Evolutionary conservation across 2,113 vertebrate species (phyloP), one percentile per base, ranked within the genome.

Genomic region (Cinclus cinclus): DNA sequence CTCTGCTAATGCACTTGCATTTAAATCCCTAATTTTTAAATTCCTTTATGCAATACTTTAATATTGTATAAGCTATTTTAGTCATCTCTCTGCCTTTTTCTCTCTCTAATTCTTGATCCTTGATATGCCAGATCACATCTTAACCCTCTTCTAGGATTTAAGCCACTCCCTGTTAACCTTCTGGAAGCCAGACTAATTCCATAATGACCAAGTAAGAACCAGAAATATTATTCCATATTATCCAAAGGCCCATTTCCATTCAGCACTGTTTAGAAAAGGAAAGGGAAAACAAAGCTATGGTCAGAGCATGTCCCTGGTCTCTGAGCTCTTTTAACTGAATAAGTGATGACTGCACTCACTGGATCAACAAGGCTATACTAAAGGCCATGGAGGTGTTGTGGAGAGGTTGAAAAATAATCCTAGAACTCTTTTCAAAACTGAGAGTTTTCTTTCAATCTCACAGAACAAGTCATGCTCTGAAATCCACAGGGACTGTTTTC

Each of bases 261-360:
- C 44, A 82, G 4, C 16, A 35, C 5, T 44, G 8, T 76, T 69
- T 39, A 73, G 25, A 9, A 71, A 82, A 33, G 0, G 1, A 33
- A 50, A 35, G 27, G 12, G 2, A 0, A 6, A 11, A 20, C 13
- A 52, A 25, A 23, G 6, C 10, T 0, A 0, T 60, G 49, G 20
- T 15, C n/a, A 64, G 19, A 83, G 8, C 56, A 76, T 64, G 62
- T 90, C 21, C 7, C 14, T 12, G 3, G 23, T 52, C 22, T 83
- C 76, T 69, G 24, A 56, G 20, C 3, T 79, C 64, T 86, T 90
- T 78, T 56, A 89, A 60, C 10, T 2, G 2, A 17, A 13, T 46
- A 55, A 3, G 1, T 20, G 11, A 23, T 39, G 37, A 65, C 62
- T 89, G 25, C 15, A 76, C 28, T 60, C 49, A 22, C 23, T 78